Percentiles rank a stretch among this genome's conserved stretches.
phyloP scores from a whole-genome alignment of 2,888 invertebrate genomes.

The Cataglyphis rosenhaueri region DNA sequence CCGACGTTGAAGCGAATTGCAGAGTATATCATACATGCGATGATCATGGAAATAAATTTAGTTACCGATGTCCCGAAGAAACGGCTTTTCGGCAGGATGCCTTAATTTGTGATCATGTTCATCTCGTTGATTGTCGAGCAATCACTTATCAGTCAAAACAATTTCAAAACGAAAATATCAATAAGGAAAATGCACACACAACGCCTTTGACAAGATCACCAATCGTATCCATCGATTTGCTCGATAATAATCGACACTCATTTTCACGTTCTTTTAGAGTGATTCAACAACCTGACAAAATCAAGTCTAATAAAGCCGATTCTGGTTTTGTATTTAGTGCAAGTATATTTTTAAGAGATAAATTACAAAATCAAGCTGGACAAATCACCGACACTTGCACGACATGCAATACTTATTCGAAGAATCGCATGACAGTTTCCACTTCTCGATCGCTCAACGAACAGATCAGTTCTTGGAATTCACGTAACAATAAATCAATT shows the following conservation, averaged over 20 bases:
- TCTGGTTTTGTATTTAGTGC: slow-evolving; percentile 64
- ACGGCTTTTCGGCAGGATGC: slow-evolving; percentile 83
- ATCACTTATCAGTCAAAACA: slow-evolving; percentile 7
- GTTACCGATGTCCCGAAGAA: slow-evolving; percentile 80
- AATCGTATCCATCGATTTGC: neutral
- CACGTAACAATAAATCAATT: neutral
- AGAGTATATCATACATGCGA: slow-evolving; percentile 82
- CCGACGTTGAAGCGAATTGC: slow-evolving; percentile 78
- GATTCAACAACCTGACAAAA: slow-evolving; percentile 52
- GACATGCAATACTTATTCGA: slow-evolving; percentile 14
- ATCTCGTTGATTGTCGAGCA: slow-evolving; percentile 79
- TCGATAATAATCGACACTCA: slow-evolving; percentile 26
- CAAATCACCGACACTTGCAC: neutral
- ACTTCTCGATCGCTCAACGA: slow-evolving; percentile 12
- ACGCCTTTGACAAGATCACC: slow-evolving; percentile 4
- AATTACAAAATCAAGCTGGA: neutral
- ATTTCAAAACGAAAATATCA: slow-evolving; percentile 1
- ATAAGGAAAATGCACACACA: neutral
- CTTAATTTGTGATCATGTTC: slow-evolving; percentile 81
- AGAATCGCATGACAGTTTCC: slow-evolving; percentile 3
- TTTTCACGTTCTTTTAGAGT: slow-evolving; percentile 53
- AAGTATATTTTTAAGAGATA: slow-evolving; percentile 48
- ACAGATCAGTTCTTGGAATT: slow-evolving; percentile 1
- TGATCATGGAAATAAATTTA: slow-evolving; percentile 82
- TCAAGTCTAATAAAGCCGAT: slow-evolving; percentile 19